Conservation (phyloP, 2,113 vertebrate genomes). For the Elephantulus edwardii region DNA sequence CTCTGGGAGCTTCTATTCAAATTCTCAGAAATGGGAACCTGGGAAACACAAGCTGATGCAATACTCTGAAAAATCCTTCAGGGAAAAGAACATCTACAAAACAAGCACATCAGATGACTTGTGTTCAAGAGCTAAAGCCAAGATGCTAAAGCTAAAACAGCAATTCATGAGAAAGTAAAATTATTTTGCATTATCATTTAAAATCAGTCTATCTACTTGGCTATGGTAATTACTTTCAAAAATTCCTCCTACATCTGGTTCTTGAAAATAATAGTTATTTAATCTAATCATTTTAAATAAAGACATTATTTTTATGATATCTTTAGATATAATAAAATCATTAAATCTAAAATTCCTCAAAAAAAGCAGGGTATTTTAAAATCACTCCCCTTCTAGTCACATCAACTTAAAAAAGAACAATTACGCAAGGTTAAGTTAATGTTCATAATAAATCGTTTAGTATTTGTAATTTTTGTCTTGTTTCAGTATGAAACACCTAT, state of each 20-base stretch:
- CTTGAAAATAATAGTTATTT: slow-evolving; percentile 25
- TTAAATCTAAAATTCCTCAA: background rate
- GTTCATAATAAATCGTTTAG: slow-evolving; percentile 12
- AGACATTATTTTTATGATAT: slow-evolving; percentile 19
- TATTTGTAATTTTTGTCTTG: slow-evolving; percentile 51
- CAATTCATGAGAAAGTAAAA: slow-evolving; percentile 18
- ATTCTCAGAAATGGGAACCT: slow-evolving; percentile 35
- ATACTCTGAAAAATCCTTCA: slow-evolving; percentile 67
- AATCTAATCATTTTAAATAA: background rate
- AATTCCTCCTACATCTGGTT: slow-evolving; percentile 42
- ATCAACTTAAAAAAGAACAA: slow-evolving; percentile 28
- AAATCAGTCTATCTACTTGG: slow-evolving; percentile 25
- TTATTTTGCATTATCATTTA: slow-evolving; percentile 28
- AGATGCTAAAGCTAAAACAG: slow-evolving; percentile 41
- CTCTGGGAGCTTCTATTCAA: slow-evolving; percentile 46
- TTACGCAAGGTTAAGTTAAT: slow-evolving; percentile 43
- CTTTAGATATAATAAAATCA: background rate
- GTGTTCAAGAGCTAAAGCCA: slow-evolving; percentile 41
- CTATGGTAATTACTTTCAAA: slow-evolving; percentile 44
- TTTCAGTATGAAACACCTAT: slow-evolving; percentile 33
- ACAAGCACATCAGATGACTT: slow-evolving; percentile 54
- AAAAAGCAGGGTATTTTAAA: background rate
- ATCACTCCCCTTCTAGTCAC: background rate
- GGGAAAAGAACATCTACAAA: slow-evolving; percentile 59
- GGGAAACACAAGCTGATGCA: slow-evolving; percentile 68